Base-by-base conservation (phyloP, 2,888 invertebrate species). In the Merodon equestris region DNA sequence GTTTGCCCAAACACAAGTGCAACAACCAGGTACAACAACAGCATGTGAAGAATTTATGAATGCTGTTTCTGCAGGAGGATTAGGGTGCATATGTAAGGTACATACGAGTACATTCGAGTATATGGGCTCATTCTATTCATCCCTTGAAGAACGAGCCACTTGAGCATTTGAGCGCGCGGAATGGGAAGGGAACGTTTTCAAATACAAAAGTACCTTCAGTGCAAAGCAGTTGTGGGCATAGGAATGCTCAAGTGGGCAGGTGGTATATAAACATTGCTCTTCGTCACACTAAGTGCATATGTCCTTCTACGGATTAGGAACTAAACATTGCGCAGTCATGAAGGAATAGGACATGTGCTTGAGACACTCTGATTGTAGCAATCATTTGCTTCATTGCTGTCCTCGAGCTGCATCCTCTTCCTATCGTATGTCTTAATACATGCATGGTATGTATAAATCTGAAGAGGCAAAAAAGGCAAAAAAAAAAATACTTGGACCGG, bases 331-430 rank as follows among this genome's bases (percentile, higher is more conserved):
- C 34, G 27, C 56, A 45, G 38, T 27, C 19, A 27, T 42, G 19
- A 15, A 58, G 74, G 64, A 68, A 74, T 64, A 68, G 74, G 74
- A 79, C 68, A 64, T 74, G 79, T 70, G 79, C 79, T 79, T 79
- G 74, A 79, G 79, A 79, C 79, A 74, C 56, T 79, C 79, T 79
- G 74, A 79, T 79, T 79, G 79, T 79, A 74, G 79, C 79, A 79
- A 79, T 79, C 79, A 74, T 74, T 79, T 70, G 68, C 79, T 42
- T 74, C 74, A 79, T 79, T 79, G 74, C 74, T 74, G 44, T 40
- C 58, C 74, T 79, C 64, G 58, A 68, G 51, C 64, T 68, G 47
- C 53, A 40, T 14, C 58, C 67, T 56, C 18, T 48, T 18, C 7
- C 27, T 27, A 2, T 36, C 48, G 0, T 36, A 4, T 27, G 5